Conservation (phyloP, 2,113 vertebrate species). For the Clarias macrocephalus region DNA sequence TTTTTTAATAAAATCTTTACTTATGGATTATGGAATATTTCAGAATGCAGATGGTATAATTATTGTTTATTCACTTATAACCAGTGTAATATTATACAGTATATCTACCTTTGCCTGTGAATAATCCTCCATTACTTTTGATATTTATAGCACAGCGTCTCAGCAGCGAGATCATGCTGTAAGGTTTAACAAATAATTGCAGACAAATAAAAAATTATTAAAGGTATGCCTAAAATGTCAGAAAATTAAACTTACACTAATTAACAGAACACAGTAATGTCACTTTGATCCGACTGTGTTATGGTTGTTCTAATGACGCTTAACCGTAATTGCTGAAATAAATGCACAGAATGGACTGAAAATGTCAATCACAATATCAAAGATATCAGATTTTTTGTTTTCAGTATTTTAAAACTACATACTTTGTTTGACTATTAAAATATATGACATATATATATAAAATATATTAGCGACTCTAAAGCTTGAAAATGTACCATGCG, state of each 20-base stretch:
- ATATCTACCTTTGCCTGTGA: conserved; percentile 23
- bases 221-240: neutral
- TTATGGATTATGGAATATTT: neutral
- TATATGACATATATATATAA: neutral
- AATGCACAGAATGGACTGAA: neutral
- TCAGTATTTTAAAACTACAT: neutral
- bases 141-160: conserved; percentile 9
- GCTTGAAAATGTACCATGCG: neutral
- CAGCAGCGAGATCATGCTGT: conserved; percentile 13
- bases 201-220: neutral
- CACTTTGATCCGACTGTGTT: neutral
- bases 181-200: no score
- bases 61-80: neutral
- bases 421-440: neutral
- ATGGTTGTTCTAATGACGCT: neutral
- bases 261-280: neutral
- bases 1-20: neutral
- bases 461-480: neutral
- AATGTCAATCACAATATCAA: neutral
- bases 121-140: conserved; percentile 23
- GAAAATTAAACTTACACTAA: neutral
- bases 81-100: neutral
- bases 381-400: neutral
- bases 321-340: neutral
- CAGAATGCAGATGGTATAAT: neutral